phyloP scores from a whole-genome alignment of 2,797 vertebrate genomes.

The Prunella strophiata region DNA sequence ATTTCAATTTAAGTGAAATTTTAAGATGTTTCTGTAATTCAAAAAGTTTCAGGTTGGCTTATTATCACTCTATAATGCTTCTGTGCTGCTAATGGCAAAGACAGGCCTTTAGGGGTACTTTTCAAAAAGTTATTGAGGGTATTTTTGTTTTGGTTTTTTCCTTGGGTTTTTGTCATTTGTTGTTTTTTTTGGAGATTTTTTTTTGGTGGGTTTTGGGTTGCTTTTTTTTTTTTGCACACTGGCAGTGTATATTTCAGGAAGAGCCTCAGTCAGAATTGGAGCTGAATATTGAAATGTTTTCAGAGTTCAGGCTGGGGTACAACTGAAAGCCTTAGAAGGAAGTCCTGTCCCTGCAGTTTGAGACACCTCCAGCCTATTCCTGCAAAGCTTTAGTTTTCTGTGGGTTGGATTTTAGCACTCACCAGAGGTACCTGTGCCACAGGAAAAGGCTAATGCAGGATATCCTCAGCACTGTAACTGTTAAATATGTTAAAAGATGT shows the following conservation, averaged over 20 bases:
- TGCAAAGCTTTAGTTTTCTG: background rate
- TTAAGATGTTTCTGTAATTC: background rate
- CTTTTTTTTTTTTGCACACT: background rate
- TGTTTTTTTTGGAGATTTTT: too few relatives aligned
- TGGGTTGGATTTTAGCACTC: background rate
- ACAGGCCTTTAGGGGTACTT: background rate
- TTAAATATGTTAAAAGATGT: background rate
- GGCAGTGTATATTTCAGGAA: background rate
- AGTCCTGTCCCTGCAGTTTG: background rate
- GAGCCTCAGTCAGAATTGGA: background rate
- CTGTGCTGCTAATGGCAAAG: background rate
- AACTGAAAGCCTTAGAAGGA: background rate
- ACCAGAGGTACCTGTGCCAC: background rate
- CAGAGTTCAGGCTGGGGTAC: background rate
- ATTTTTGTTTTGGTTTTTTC: background rate
- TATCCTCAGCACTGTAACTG: background rate
- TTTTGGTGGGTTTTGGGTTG: background rate
- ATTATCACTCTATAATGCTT: rapidly evolving
- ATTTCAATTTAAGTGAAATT: background rate
- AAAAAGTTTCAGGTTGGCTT: background rate
- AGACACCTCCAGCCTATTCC: background rate
- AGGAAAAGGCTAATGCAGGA: background rate
- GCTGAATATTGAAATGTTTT: background rate
- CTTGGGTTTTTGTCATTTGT: rapidly evolving
- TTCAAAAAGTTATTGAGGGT: background rate